These are phyloP conservation scores for Caenorhabditis uteleia DNA, from an alignment of 2,888 invertebrate genomes.

Conservation along the genomic window DNA sequence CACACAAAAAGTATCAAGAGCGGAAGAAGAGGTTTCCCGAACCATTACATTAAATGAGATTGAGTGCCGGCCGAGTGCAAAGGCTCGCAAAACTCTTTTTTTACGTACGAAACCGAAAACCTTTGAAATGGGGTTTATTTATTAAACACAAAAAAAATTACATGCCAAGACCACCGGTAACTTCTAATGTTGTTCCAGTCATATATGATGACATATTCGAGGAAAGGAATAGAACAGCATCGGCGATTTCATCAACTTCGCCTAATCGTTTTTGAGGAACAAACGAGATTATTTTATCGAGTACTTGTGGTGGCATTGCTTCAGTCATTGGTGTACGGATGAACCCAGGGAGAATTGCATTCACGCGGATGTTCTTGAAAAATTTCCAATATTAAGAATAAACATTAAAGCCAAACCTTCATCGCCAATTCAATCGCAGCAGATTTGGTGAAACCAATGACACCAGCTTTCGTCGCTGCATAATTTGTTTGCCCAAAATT, in stretches of 20 bases:
- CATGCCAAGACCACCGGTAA: conserved; percentile 80
- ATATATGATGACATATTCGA: conserved; percentile 86
- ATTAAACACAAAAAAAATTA: conserved; percentile 24
- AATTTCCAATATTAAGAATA: neutral
- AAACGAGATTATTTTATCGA: conserved; percentile 39
- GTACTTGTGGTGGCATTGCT: conserved; percentile 79
- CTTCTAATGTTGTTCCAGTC: conserved; percentile 84
- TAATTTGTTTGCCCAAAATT: conserved; percentile 89
- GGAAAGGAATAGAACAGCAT: conserved; percentile 84
- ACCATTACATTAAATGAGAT: conserved; percentile 40
- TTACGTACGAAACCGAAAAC: conserved; percentile 10
- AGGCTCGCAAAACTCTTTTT: conserved; percentile 23
- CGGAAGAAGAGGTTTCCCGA: conserved; percentile 8
- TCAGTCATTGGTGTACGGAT: conserved; percentile 84
- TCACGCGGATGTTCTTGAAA: conserved; percentile 72
- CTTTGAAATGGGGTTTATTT: neutral
- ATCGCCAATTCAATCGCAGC: conserved; percentile 84
- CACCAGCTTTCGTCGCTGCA: conserved; percentile 88
- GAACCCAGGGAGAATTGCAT: conserved; percentile 86
- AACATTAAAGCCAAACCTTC: conserved; percentile 20
- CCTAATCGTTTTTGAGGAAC: conserved; percentile 61
- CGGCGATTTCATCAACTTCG: conserved; percentile 80
- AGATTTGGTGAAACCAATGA: conserved; percentile 83
- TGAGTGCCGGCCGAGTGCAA: conserved; percentile 19
- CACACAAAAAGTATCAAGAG: no score